Evolutionary conservation across 2,888 invertebrate genomes (phyloP), one percentile per base, ranked within the genome.

Genomic region (Hipparchia sbordonii): DNA sequence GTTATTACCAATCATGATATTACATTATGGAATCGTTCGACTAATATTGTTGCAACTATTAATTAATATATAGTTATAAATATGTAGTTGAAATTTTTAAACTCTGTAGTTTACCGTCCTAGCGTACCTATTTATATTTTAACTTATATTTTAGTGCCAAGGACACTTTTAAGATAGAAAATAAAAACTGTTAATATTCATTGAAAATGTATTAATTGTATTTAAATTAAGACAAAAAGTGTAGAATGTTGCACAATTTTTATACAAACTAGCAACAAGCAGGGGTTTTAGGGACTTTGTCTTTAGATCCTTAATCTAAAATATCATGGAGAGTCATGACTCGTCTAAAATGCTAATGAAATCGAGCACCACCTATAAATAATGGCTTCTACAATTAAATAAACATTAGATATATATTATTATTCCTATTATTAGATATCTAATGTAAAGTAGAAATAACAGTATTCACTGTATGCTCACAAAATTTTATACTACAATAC

Each of bases 131-230:
- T 39, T 73, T 56, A 45, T 67, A 59, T 69, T 57, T 77, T 81
- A 83, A 39, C 5, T 73, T 56, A 45, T 67, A 59, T 69, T 57
- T 77, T 81, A 83, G 86, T 86, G 86, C 86, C 86, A 86, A 85
- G 74, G 70, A 65, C 59, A 67, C 48, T 70, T 70, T 59, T 6
- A 39, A 39, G 39, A 57, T 63, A 61, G 60, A 12, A 61, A 71
- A 63, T 67, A 63, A 67, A 39, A 63, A 72, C 45, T 68, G 56
- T 65, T 72, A 63, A 63, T 13, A 39, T 63, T 59, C 33, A 67
- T 6, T 12, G 61, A 48, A 39, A 61, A 46, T 74, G 51, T 67
- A 67, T 67, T 72, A 61, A 52, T 45, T 74, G 67, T 57, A 72
- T 68, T 65, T 48, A n/a, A 70, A 67, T 54, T 61, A 61, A 74